Base-by-base conservation (phyloP, 2,113 vertebrate genomes). In the Fukomys damarensis region DNA sequence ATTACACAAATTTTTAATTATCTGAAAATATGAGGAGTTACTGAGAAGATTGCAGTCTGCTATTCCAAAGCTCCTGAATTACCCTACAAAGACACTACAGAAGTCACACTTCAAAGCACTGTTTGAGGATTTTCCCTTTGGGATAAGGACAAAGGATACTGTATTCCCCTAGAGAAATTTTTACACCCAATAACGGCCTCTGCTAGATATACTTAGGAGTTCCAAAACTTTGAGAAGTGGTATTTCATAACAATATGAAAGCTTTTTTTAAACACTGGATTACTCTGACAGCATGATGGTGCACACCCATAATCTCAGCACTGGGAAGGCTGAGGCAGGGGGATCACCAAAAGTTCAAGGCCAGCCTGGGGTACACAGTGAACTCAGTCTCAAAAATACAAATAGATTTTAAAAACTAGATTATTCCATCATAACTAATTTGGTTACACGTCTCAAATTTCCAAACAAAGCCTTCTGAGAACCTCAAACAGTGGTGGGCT, bases 61-160 rank as follows among this genome's bases (percentile, higher is more conserved):
- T 58, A 87, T 66, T 76, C 38, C 80, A 93, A 35, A 81, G 54
- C 22, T 68, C 82, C 35, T 20, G 88, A 74, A 7, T 68, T 87
- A n/a, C 85, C 56, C 86, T 1, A 76, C 54, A 92, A 94, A 82
- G 41, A 43, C 32, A 79, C 5, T 86, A 58, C 86, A 87, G 5
- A 93, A 81, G 84, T 92, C 97, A 95, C 35, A 91, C 58, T 93
- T 91, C 28, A 82, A 82, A 93, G 79, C 65, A 68, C 2, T 76
- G 41, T 86, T 89, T 72, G 46, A 70, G 35, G 77, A 61, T 63
- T 86, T 90, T 65, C 19, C 66, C 72, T 46, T 94, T 87, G 41
- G 16, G 54, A 13, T 79, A 77, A 87, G 35, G 30, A 68, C 17
- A 66, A 13, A 16, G 66, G n/a, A 46, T 76, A 49, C 11, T 28